These are phyloP conservation scores for Parnassius smintheus DNA, from an alignment of 2,888 invertebrate species.

Conservation along the genomic window DNA sequence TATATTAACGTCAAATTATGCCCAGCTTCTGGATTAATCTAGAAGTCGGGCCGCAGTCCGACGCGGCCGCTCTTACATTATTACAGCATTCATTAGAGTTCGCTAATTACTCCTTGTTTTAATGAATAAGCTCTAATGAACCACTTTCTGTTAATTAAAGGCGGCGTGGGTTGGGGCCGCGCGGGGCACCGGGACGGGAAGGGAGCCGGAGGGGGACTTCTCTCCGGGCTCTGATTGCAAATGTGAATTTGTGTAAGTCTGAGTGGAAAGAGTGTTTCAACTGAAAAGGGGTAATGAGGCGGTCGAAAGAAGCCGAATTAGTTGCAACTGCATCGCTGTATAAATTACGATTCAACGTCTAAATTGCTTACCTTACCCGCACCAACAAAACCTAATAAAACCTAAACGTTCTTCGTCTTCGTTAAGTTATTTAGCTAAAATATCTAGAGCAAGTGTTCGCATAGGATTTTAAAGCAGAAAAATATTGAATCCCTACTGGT, in stretches of 20 bases:
- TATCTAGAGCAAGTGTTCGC: too few relatives aligned
- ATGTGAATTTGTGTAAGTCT: conserved; percentile 81
- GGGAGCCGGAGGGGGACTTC: conserved; percentile 60
- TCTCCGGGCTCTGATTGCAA: conserved; percentile 80
- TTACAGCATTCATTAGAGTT: conserved; percentile 92
- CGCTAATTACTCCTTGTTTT: conserved; percentile 94
- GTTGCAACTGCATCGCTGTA: conserved; percentile 59
- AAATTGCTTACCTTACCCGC: conserved; percentile 30
- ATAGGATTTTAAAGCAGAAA: too few relatives aligned
- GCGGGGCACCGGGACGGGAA: conserved; percentile 47
- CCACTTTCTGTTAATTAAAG: conserved; percentile 95
- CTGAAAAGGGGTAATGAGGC: conserved; percentile 80
- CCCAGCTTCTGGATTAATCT: conserved; percentile 77
- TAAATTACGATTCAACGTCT: conserved; percentile 45
- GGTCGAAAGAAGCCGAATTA: conserved; percentile 70
- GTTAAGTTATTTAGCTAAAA: too few relatives aligned
- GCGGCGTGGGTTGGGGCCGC: conserved; percentile 76
- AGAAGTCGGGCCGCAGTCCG: conserved; percentile 78
- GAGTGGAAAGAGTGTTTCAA: conserved; percentile 75
- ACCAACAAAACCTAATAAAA: background rate
- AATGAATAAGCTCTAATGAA: conserved; percentile 95
- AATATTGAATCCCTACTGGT: too few relatives aligned
- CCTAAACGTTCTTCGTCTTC: too few relatives aligned
- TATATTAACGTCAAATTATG: conserved; percentile 78
- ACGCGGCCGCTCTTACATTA: conserved; percentile 85